Base-by-base conservation (phyloP, 2,797 vertebrate species). In the Gallinago stenura region DNA sequence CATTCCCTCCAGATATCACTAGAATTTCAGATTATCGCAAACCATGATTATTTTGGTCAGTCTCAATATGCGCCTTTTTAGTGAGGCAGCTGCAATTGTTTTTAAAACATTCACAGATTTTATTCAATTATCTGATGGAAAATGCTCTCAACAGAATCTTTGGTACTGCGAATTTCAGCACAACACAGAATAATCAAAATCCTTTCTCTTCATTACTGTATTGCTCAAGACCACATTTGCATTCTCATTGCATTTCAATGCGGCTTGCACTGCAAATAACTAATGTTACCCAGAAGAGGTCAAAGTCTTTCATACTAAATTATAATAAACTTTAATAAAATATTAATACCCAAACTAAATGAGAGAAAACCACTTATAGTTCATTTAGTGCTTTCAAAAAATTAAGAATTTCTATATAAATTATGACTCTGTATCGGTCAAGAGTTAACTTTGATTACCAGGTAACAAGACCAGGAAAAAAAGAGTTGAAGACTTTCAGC, bases 281-380 rank as follows among this genome's bases (percentile, higher is more conserved):
- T 64, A 45, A 60, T 70, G 43, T 58, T 82, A 78, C 17, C 21
- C 18, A 87, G 82, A 77, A 87, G 78, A 80, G 53, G 45, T 81
- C 69, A 88, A 81, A 9, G 6, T 64, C 57, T 83, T 83, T 91
- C 41, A 78, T 64, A 50, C 12, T 53, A 46, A 57, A 81, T 83
- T 77, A 73, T 51, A 88, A 90, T 73, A 60, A 86, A 66, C 9
- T 43, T 68, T 82, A 76, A 88, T 83, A 61, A 93, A 94, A 81
- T 89, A 82, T 82, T 83, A 89, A 85, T 71, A 50, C 6, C 5
- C 14, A 66, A 79, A 10, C 25, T 70, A 80, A 76, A 20, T 51
- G 37, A 72, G 15, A 87, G 24, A 76, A 64, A 95, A 84, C 46
- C 14, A 58, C 58, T 65, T 69, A 28, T 46, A 65, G 21, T 57